Conservation (phyloP, 2,113 vertebrate species). For the Tetrax tetrax region DNA sequence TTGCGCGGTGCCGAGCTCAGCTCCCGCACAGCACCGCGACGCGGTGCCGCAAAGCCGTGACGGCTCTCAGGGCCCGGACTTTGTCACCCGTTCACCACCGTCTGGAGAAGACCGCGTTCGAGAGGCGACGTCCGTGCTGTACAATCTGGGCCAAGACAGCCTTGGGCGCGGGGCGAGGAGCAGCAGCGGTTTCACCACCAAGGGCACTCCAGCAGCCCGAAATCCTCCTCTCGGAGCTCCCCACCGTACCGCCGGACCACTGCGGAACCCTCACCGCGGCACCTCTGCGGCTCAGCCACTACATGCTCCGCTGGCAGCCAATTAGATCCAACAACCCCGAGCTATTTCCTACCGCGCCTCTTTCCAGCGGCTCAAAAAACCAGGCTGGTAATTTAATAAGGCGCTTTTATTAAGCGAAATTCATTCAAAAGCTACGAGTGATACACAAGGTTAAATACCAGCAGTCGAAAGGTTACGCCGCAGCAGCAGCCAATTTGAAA, state of each 20-base stretch:
- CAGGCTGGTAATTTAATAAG: slow-evolving; percentile 61
- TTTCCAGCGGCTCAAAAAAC: not conserved
- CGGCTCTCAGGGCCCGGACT: not conserved
- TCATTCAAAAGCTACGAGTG: slow-evolving; percentile 58
- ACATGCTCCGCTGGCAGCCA: slow-evolving; percentile 24
- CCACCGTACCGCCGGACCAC: not conserved
- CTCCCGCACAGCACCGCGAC: not conserved
- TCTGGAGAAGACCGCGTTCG: not conserved
- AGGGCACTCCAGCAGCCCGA: not conserved
- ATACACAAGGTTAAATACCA: slow-evolving; percentile 71
- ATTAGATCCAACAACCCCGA: slow-evolving; percentile 54
- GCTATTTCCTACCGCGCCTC: slow-evolving; percentile 36
- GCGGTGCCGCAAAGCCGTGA: accelerated
- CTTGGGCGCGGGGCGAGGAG: not conserved
- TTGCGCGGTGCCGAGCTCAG: not conserved
- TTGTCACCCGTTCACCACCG: not conserved
- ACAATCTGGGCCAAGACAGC: not conserved
- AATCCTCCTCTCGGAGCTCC: not conserved
- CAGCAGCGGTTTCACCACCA: not conserved
- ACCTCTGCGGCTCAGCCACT: not conserved
- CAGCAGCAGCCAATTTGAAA: slow-evolving; percentile 69
- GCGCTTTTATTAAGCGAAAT: slow-evolving; percentile 51
- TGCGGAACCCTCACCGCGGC: slow-evolving; percentile 6
- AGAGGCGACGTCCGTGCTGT: not conserved
- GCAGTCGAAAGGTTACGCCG: slow-evolving; percentile 51